Percentiles rank a stretch among this genome's conserved stretches.
phyloP scores from a whole-genome alignment of 2,113 vertebrate genomes.

The Egretta garzetta region DNA sequence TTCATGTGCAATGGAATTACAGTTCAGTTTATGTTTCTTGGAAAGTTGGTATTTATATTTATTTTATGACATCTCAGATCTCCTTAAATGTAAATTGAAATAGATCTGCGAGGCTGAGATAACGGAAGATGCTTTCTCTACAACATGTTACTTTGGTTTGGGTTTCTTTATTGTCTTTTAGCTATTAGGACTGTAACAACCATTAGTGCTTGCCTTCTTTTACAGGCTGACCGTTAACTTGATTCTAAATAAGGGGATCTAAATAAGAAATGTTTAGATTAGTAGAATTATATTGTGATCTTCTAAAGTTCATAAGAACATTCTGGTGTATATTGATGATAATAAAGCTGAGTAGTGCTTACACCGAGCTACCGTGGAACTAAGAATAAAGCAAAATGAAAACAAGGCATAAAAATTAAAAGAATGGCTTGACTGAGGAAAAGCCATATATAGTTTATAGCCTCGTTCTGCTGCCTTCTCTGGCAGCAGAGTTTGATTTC shows the following conservation, averaged over 20 bases:
- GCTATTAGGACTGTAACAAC: neutral
- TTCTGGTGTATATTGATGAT: neutral
- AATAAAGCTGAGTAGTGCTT: neutral
- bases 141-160: neutral
- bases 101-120: neutral
- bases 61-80: slow-evolving; percentile 8
- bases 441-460: neutral
- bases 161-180: neutral
- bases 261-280: neutral
- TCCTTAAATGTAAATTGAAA: slow-evolving; percentile 49
- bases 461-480: neutral
- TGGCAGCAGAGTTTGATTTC: neutral
- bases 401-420: neutral
- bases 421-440: neutral
- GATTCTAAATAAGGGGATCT: neutral
- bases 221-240: neutral
- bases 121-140: neutral
- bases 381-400: neutral
- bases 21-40: slow-evolving; percentile 36
- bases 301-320: neutral
- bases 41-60: slow-evolving; percentile 34
- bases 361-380: neutral
- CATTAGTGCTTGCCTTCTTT: neutral
- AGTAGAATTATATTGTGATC: neutral
- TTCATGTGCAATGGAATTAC: neutral